Evolutionary conservation across 2,888 invertebrate species (phyloP).

Genomic region (Meandrusa payeni): DNA sequence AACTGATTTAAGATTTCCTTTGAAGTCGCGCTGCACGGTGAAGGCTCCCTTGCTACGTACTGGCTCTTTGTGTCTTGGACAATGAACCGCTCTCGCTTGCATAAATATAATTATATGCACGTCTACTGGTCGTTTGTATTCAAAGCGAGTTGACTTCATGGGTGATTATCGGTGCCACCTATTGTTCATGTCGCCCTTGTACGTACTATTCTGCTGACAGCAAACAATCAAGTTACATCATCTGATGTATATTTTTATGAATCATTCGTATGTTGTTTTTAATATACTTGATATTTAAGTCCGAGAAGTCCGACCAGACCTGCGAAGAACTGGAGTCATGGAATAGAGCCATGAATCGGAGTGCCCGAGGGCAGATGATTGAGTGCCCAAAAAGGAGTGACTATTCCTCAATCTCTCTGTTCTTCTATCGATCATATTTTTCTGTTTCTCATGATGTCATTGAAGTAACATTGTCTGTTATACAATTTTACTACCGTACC

Average conservation of each 20-base stretch:
- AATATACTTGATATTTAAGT: too few species aligned
- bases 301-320: too few species aligned
- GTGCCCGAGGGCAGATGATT: too few species aligned
- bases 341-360: too few species aligned
- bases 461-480: too few species aligned
- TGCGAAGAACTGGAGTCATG: too few species aligned
- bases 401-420: too few species aligned
- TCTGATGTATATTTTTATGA: background rate
- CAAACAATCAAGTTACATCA: conserved; percentile 7
- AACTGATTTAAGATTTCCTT: conserved; percentile 24
- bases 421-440: too few species aligned
- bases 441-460: too few species aligned
- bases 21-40: conserved; percentile 15
- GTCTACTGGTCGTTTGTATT: conserved; percentile 7
- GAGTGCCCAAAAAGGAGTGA: too few species aligned
- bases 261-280: too few species aligned
- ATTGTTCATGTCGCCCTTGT: conserved; percentile 11
- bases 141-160: conserved; percentile 11
- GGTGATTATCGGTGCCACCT: conserved; percentile 1
- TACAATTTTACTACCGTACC: too few species aligned
- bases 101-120: conserved; percentile 6
- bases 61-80: conserved; percentile 11
- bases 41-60: conserved; percentile 9
- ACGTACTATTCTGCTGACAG: background rate
- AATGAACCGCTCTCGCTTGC: conserved; percentile 1